Evolutionary conservation across 2,888 invertebrate species (phyloP).

Genomic region (Tipula helvola): DNA sequence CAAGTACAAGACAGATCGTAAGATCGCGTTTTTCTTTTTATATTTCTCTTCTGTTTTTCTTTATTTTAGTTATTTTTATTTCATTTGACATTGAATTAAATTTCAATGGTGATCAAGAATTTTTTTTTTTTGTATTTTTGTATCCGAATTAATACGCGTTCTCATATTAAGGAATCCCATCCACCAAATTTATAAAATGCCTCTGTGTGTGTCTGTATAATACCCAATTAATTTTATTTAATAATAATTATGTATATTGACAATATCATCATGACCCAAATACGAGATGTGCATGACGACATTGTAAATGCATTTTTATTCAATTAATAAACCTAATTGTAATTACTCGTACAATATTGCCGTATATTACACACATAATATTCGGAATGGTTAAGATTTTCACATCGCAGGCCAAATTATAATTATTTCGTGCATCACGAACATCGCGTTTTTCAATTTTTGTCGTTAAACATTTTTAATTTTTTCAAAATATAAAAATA

Average conservation of each 20-base stretch:
- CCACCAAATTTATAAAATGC: background rate
- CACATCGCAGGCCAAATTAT: background rate
- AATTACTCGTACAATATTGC: background rate
- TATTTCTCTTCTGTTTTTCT: background rate
- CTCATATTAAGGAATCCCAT: background rate
- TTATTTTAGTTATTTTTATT: background rate
- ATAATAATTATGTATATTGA: background rate
- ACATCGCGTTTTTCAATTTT: background rate
- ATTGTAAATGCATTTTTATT: background rate
- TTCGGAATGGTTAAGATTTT: background rate
- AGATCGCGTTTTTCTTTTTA: background rate
- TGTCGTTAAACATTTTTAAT: background rate
- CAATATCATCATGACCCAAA: background rate
- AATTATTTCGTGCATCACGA: background rate
- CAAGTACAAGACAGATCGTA: background rate
- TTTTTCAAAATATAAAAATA: background rate
- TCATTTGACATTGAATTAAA: background rate
- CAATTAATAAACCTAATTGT: background rate
- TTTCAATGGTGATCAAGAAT: background rate
- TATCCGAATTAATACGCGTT: background rate
- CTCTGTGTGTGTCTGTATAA: no score
- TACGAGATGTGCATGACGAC: background rate
- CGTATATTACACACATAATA: background rate
- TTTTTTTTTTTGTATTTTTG: background rate
- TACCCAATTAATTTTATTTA: no score